Evolutionary conservation across 2,113 vertebrate species (phyloP).

Genomic region (Cettia cetti): DNA sequence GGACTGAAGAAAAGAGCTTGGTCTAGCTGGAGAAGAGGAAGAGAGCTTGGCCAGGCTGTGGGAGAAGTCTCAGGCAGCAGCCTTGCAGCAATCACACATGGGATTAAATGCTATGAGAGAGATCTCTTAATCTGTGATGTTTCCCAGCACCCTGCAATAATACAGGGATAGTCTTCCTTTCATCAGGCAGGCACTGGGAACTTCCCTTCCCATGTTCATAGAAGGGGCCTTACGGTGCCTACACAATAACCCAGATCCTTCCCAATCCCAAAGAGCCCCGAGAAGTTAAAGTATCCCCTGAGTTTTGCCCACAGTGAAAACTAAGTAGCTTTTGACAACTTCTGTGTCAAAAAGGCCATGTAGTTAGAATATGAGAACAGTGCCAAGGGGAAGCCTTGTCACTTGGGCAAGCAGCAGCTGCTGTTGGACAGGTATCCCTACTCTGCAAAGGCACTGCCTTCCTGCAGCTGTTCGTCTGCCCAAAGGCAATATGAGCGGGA

Average conservation of each 20-base stretch:
- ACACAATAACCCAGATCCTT: background rate
- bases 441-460: accelerated
- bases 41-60: accelerated
- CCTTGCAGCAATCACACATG: accelerated
- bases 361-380: background rate
- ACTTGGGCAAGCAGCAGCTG: background rate
- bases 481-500: accelerated
- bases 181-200: background rate
- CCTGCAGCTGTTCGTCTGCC: background rate
- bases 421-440: background rate
- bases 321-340: background rate
- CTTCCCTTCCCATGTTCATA: accelerated
- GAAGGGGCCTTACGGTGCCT: background rate
- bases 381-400: background rate
- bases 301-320: background rate
- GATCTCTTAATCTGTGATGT: background rate
- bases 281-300: background rate
- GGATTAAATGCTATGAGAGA: background rate
- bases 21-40: background rate
- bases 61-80: background rate
- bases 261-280: background rate
- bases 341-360: background rate
- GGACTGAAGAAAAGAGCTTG: background rate
- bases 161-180: background rate
- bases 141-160: background rate